Percentiles rank a stretch among this genome's conserved stretches.
phyloP scores from a whole-genome alignment of 2,888 invertebrate species.

The Laspeyria flexula region DNA sequence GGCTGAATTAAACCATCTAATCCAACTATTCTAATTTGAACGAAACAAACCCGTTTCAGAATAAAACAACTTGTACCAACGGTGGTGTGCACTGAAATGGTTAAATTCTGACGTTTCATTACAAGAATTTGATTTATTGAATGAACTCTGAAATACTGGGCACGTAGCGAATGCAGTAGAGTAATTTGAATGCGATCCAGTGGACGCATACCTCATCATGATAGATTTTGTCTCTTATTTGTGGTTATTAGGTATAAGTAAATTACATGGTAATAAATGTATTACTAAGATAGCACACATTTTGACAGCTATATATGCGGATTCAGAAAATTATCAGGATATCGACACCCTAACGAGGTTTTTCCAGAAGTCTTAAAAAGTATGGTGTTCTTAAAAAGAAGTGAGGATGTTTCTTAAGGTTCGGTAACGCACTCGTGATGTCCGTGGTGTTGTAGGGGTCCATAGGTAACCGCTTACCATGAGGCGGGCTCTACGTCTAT shows the following conservation, averaged over 20 bases:
- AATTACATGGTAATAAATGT: neutral
- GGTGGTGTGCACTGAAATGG: slow-evolving; percentile 51
- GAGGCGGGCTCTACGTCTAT: too few species aligned
- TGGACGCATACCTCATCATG: slow-evolving; percentile 30
- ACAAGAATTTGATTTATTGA: slow-evolving; percentile 79
- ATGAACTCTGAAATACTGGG: slow-evolving; percentile 60
- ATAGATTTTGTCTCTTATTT: slow-evolving; percentile 5
- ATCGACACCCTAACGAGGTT: too few species aligned
- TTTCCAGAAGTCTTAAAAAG: too few species aligned
- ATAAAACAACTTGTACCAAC: slow-evolving; percentile 51
- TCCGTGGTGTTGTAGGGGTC: too few species aligned
- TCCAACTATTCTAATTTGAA: slow-evolving; percentile 33
- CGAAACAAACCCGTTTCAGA: slow-evolving; percentile 15
- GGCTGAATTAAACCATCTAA: neutral
- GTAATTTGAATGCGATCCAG: slow-evolving; percentile 45
- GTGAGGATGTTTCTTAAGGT: too few species aligned
- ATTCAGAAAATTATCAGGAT: too few species aligned
- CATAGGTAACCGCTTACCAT: too few species aligned
- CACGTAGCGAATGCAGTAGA: slow-evolving; percentile 50
- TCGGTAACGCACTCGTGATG: too few species aligned
- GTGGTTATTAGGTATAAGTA: neutral
- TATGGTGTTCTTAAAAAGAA: too few species aligned
- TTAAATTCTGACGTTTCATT: slow-evolving; percentile 75
- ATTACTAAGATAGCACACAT: too few species aligned
- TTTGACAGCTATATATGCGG: too few species aligned